Evolutionary conservation across 2,113 vertebrate genomes (phyloP), one percentile per base, ranked within the genome.

Genomic region (Prochilodus magdalenae): DNA sequence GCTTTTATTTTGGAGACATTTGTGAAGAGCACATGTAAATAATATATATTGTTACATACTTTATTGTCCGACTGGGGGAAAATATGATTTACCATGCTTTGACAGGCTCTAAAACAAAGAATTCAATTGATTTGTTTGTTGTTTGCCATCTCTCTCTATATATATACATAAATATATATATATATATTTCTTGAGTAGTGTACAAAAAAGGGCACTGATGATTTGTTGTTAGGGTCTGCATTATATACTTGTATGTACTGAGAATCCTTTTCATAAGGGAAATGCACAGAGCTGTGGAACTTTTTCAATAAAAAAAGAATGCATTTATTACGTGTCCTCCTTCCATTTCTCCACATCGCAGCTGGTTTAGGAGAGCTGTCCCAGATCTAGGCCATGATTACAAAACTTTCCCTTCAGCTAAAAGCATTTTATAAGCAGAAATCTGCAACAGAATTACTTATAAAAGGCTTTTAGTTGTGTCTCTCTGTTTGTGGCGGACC

Each of bases 241-340:
- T 90, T 88, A 87, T 91, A 88, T 90, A 87, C 83, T 90, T 87
- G 91, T 65, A 90, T 96, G 94, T 95, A 93, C 94, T 92, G 53
- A 83, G 86, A 85, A 84, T 86, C 86, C 91, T 94, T 95, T 97
- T 95, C 94, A 94, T 94, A 94, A 95, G 94, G 92, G 89, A 93
- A 95, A 91, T 94, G 94, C 95, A 95, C 93, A 95, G 91, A 94
- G 85, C 88, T 94, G 94, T 96, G 93, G 89, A 96, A 91, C 96
- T 97, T 96, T 97, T 96, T 93, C 96, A 98, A 97, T 97, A 97
- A 97, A n/a, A n/a, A 98, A 96, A 90, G 89, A 88, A 93, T 95
- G 93, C 94, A 95, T 94, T 95, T 82, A 92, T 89, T 59, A 74
- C 40, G 33, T 20, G 57, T 44, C 55, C 53, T 33, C 8, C 22